Evolutionary conservation across 2,113 vertebrate species (phyloP).

Genomic region (Psittacus erithacus): DNA sequence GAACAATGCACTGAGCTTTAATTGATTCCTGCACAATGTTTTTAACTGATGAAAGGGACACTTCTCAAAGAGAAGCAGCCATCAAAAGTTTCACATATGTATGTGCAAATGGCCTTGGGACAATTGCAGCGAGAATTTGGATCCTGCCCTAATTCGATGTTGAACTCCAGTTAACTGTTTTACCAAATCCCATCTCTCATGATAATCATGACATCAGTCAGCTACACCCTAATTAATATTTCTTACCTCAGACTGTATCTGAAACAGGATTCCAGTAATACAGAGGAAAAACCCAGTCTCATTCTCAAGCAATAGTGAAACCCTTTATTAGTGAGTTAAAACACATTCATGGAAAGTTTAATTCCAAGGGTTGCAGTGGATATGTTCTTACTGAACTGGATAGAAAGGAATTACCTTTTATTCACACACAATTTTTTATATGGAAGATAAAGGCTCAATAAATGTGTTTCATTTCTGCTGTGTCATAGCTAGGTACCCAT

Average conservation of each 20-base stretch:
- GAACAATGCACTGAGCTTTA: conserved; percentile 41
- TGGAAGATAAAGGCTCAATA: neutral
- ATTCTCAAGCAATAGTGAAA: neutral
- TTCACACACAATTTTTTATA: neutral
- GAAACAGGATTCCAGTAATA: neutral
- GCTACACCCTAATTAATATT: conserved; percentile 45
- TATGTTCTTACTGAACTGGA: neutral
- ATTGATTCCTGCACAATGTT: conserved; percentile 69
- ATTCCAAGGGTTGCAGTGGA: neutral
- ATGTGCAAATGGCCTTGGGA: neutral
- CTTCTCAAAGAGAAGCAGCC: conserved; percentile 38
- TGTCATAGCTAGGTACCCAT: neutral
- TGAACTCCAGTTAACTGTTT: conserved; percentile 59
- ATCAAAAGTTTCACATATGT: conserved; percentile 36
- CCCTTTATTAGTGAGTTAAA: neutral
- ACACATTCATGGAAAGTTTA: neutral
- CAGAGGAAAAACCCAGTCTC: neutral
- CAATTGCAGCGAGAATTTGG: neutral
- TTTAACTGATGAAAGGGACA: conserved; percentile 61
- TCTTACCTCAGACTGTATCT: conserved; percentile 29
- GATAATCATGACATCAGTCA: conserved; percentile 52
- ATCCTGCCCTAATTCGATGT: neutral
- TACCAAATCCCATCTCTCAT: conserved; percentile 57
- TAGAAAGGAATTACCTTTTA: neutral
- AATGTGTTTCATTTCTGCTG: neutral